Evolutionary conservation across 2,113 vertebrate species (phyloP).

Genomic region (Arvicanthis niloticus): DNA sequence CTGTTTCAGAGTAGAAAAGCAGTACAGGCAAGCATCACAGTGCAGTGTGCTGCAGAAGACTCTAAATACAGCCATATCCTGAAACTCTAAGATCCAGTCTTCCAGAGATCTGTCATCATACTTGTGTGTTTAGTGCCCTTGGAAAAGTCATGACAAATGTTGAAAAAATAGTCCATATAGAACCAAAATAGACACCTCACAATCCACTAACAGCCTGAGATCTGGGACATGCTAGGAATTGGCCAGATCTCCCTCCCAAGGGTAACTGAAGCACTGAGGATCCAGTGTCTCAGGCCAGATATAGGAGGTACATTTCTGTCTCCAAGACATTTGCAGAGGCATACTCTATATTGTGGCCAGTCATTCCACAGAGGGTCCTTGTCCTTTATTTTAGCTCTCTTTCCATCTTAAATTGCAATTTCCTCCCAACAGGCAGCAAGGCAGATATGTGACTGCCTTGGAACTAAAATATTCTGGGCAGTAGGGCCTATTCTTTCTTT

Average conservation of each 20-base stretch:
- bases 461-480: neutral
- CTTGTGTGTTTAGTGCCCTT: neutral
- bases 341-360: neutral
- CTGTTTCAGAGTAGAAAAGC: neutral
- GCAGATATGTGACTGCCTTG: neutral
- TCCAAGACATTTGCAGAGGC: neutral
- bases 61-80: neutral
- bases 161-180: neutral
- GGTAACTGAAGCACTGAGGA: neutral
- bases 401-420: neutral
- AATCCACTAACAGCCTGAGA: neutral
- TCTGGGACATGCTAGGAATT: neutral
- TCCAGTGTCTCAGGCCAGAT: neutral
- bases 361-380: neutral
- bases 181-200: neutral
- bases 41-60: neutral
- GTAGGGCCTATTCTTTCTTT: neutral
- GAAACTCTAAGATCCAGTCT: neutral
- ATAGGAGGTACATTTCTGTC: neutral
- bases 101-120: neutral
- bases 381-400: neutral
- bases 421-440: neutral
- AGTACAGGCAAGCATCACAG: neutral
- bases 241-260: accelerated
- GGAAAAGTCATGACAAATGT: neutral